Evolutionary conservation across 2,797 vertebrate species (phyloP).

Genomic region (Pteropus rufus): DNA sequence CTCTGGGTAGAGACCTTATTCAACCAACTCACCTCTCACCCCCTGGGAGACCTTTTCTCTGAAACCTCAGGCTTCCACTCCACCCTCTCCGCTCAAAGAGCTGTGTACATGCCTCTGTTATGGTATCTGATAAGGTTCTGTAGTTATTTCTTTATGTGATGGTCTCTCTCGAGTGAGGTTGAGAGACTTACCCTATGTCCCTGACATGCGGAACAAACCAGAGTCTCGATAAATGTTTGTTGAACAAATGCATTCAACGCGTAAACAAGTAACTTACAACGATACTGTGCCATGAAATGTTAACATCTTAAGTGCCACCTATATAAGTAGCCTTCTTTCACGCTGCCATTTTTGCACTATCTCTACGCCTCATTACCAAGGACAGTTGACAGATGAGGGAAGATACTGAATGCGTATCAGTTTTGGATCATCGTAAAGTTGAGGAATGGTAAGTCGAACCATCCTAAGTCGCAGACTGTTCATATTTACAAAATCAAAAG

Average conservation of each 20-base stretch:
- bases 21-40: background rate
- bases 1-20: background rate
- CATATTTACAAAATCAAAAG: no score
- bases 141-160: background rate
- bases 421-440: no score
- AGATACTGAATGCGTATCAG: no score
- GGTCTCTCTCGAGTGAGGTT: background rate
- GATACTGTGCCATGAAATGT: background rate
- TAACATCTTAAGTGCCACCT: background rate
- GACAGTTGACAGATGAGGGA: background rate
- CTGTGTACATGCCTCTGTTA: accelerated
- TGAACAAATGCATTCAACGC: background rate
- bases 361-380: background rate
- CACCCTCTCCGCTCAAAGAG: background rate
- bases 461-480: no score
- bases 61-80: background rate
- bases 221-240: background rate
- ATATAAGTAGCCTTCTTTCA: background rate
- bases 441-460: no score
- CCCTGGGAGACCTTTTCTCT: background rate
- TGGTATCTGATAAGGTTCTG: accelerated
- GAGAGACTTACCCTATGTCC: background rate
- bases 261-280: conserved; percentile 5
- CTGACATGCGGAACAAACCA: background rate
- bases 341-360: background rate